Evolutionary conservation across 2,888 invertebrate genomes (phyloP).

Genomic region (Dryococelus australis): DNA sequence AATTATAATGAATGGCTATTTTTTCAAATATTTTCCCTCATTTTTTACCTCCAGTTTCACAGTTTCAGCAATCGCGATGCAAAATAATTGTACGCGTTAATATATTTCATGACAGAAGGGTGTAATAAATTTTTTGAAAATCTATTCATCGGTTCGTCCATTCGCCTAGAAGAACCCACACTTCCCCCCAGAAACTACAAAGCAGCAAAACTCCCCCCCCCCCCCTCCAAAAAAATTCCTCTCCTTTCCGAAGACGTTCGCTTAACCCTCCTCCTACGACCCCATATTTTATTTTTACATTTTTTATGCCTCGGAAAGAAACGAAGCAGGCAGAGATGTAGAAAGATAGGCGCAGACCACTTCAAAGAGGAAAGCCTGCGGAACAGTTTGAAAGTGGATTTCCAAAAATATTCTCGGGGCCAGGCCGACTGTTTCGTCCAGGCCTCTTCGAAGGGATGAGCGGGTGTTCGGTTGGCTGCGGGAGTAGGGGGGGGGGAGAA

Average conservation of each 20-base stretch:
- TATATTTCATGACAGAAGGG: too few species aligned
- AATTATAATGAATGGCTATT: too few species aligned
- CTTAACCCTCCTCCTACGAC: not conserved
- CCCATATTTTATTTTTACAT: not conserved
- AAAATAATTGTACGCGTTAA: too few species aligned
- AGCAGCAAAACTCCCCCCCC: not conserved
- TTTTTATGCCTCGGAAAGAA: not conserved
- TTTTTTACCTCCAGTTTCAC: too few species aligned
- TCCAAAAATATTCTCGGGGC: not conserved
- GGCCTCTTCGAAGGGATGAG: not conserved
- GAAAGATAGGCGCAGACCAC: not conserved
- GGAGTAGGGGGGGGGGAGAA: not conserved
- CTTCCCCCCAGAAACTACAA: not conserved
- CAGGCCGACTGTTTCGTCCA: not conserved
- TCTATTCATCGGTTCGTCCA: not conserved
- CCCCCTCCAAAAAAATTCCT: too few species aligned
- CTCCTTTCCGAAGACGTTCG: not conserved
- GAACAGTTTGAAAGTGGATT: not conserved
- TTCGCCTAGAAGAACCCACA: not conserved
- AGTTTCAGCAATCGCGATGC: too few species aligned
- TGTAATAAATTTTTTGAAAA: not conserved
- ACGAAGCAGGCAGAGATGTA: not conserved
- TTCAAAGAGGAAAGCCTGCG: not conserved
- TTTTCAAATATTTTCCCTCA: too few species aligned
- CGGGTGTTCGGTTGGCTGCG: not conserved